Evolutionary conservation across 2,888 invertebrate genomes (phyloP).

Genomic region (Neoscelio sp.): DNA sequence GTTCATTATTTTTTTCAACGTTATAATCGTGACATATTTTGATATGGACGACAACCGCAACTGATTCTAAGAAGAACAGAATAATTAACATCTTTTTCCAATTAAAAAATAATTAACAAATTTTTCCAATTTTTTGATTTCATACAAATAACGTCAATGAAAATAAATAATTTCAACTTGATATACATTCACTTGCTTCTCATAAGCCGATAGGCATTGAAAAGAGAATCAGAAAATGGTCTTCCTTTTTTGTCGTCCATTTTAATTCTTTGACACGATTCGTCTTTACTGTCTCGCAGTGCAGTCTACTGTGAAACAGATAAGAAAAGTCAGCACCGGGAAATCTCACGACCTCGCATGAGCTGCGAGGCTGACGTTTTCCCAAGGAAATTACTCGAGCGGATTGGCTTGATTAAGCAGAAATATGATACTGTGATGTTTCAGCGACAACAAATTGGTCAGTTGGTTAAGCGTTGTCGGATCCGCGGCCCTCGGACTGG

Average conservation of each 20-base stretch:
- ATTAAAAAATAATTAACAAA: constrained; percentile 1
- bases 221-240: neutral
- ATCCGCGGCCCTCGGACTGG: constrained; percentile 76
- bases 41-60: constrained; percentile 1
- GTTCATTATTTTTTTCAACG: constrained; percentile 3
- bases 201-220: neutral
- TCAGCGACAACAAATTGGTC: constrained; percentile 79
- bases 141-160: neutral
- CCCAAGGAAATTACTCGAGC: constrained; percentile 54
- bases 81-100: neutral
- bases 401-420: constrained; percentile 56
- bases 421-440: constrained; percentile 67
- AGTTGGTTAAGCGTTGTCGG: constrained; percentile 80
- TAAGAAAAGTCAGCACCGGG: constrained; percentile 43
- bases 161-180: neutral
- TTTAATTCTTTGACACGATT: constrained; percentile 52
- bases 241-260: neutral
- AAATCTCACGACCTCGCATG: constrained; percentile 68
- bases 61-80: constrained; percentile 27
- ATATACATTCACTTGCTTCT: neutral
- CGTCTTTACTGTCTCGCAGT: constrained; percentile 48
- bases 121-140: constrained; percentile 22
- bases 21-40: constrained; percentile 7
- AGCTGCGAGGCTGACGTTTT: constrained; percentile 48
- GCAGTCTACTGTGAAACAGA: constrained; percentile 50